Base-by-base conservation (phyloP, 1,140 invertebrate genomes). In the Dendrolimus punctatus region DNA sequence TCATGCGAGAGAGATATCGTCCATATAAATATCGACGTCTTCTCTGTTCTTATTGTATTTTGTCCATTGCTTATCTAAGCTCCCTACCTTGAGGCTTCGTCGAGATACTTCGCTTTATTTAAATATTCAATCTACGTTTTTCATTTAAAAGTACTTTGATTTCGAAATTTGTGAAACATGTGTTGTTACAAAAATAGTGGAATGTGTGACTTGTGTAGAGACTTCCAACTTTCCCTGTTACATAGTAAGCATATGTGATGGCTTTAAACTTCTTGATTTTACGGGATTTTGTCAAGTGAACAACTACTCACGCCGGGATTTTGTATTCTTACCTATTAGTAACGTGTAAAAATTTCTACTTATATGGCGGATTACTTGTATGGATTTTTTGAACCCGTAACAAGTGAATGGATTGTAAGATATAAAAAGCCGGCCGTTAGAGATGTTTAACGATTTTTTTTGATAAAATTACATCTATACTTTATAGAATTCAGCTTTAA, bases 11-110 rank as follows among this genome's bases (percentile, higher is more conserved):
- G 23, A 76, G 78, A 77, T 85, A 84, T 68, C 71, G 68, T 72
- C 70, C 76, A 68, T 82, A 85, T 85, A 85, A 80, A 85, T 84
- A 85, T 69, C 80, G 80, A 80, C 71, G 80, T 74, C 71, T 79
- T 73, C 60, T 61, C 62, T 71, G 58, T 64, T 63, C 66, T 60
- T 66, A 68, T 63, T 70, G 73, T 83, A 85, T 85, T 85, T 78
- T 74, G 72, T 85, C 70, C 76, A 73, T 66, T 64, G 73, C 77
- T 80, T 83, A 85, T 83, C 80, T 80, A 77, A 82, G 82, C 79
- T 81, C 64, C 68, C 78, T 76, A 85, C 81, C 78, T 83, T 79
- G 78, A 81, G 78, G 78, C 73, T 76, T 66, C 77, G 72, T 68
- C 49, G 67, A 72, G 68, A 74, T 71, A 73, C 60, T 64, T 64